phyloP scores from a whole-genome alignment of 1,140 invertebrate species.

The Hetaerina americana region DNA sequence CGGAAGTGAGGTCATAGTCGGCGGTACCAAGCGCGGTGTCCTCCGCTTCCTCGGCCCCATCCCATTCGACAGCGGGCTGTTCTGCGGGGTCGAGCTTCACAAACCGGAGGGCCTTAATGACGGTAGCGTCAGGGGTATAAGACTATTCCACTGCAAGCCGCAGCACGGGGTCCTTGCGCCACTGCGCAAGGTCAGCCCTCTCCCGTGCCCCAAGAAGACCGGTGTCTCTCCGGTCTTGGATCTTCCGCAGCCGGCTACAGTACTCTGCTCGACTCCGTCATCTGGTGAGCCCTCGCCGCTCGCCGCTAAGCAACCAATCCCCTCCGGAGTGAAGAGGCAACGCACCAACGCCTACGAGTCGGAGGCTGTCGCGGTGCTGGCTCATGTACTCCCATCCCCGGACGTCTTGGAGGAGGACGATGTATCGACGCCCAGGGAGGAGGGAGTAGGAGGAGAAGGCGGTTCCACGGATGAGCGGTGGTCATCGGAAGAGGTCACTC shows the following conservation, averaged over 20 bases:
- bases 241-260: no score
- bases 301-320: no score
- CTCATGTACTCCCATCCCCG: no score
- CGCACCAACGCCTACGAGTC: no score
- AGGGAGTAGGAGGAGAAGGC: not conserved
- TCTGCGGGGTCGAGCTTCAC: constrained; percentile 48
- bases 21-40: constrained; percentile 35
- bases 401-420: not conserved
- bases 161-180: constrained; percentile 38
- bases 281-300: no score
- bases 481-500: not conserved
- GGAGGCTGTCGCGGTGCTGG: no score
- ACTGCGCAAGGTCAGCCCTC: constrained; percentile 20
- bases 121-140: constrained; percentile 40
- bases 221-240: no score
- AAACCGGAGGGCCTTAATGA: constrained; percentile 46
- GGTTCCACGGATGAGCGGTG: not conserved
- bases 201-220: not conserved
- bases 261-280: no score
- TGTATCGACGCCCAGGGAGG: not conserved
- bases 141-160: constrained; percentile 36
- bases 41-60: constrained; percentile 42
- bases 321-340: no score
- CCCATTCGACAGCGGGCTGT: constrained; percentile 40
- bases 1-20: constrained; percentile 38